Evolutionary conservation across 2,797 vertebrate genomes (phyloP), one percentile per base, ranked within the genome.

Genomic region (Alca torda): DNA sequence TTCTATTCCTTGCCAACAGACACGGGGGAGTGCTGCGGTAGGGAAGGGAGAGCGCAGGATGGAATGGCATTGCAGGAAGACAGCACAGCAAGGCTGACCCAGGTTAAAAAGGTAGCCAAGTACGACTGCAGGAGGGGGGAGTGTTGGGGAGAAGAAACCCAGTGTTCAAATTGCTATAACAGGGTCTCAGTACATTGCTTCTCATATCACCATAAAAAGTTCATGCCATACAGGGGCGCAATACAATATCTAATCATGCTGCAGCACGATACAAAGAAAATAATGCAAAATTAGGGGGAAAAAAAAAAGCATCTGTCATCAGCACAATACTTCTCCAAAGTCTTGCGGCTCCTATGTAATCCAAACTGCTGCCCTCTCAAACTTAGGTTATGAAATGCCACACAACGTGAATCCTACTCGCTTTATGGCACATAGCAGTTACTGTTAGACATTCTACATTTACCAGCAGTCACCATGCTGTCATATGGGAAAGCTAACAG

Each of bases 41-140:
- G 67, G 64, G 70, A 45, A 48, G n/a, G 28, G 24, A 64, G 60
- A 43, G 6, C 10, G 31, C 13, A 43, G 48, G 59, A 18, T 9
- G 41, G 80, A 68, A 50, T 8, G 12, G 60, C n/a, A 16, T 0
- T 7, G 39, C 53, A 37, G 48, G 60, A 83, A 30, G 54, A 50
- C 57, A 77, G 85, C 76, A 13, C 2, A 10, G 64, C 15, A 31
- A 68, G 37, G 68, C 76, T 54, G 56, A 56, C 12, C 28, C 8
- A 14, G 9, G 64, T 16, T 7, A 15, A 25, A 21, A 68, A 68
- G 11, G 41, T 14, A 23, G 6, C 0, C 11, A 20, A 24, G 21
- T 7, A 33, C 3, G 2, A n/a, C 68, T 59, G 28, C 43, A 46
- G 37, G 35, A 41, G 5, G 0, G 0, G 11, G 9, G 5, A 60